Evolutionary conservation across 92 coral and sea anemone species (phyloP).

Genomic region (Nematostella vectensis): DNA sequence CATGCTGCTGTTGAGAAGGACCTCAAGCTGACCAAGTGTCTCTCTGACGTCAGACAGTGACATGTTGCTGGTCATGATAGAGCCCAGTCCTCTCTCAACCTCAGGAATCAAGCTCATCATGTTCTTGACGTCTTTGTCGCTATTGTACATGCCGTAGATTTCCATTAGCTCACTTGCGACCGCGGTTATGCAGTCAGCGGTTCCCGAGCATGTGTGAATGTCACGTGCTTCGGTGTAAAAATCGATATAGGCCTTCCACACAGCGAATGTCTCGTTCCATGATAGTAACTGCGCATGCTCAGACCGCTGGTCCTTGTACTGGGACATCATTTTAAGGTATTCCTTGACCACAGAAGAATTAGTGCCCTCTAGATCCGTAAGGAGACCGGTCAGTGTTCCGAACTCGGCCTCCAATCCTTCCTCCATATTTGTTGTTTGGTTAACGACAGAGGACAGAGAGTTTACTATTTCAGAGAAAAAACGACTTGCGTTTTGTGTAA

Average conservation of each 20-base stretch:
- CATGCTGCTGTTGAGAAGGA: slow-evolving; percentile 20
- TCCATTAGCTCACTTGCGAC: slow-evolving; percentile 17
- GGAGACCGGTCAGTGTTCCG: slow-evolving; percentile 7
- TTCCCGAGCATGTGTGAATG: slow-evolving; percentile 22
- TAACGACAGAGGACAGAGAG: slow-evolving; percentile 6
- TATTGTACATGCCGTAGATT: slow-evolving; percentile 9
- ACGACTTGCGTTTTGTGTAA: slow-evolving; percentile 15
- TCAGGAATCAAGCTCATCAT: slow-evolving; percentile 5
- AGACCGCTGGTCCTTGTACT: slow-evolving; percentile 1
- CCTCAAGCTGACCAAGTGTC: slow-evolving; percentile 1
- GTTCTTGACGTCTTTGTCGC: slow-evolving; percentile 7
- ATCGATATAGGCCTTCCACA: slow-evolving; percentile 30
- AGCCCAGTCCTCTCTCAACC: slow-evolving; percentile 4
- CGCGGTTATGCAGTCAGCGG: slow-evolving; percentile 33
- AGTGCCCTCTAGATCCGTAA: slow-evolving; percentile 1
- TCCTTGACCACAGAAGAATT: slow-evolving; percentile 6
- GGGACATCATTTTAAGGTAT: slow-evolving; percentile 3
- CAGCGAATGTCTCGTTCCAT: slow-evolving; percentile 36
- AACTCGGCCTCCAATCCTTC: slow-evolving; percentile 6
- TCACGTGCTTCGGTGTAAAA: slow-evolving; percentile 20
- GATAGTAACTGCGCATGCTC: slow-evolving; percentile 15
- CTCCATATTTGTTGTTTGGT: slow-evolving; percentile 5
- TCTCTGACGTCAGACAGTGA: slow-evolving; percentile 10
- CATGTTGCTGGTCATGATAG: slow-evolving; percentile 10
- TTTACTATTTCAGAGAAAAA: slow-evolving; percentile 8